Base-by-base conservation (phyloP, 2,797 vertebrate species). In the Sebastes diaconus region DNA sequence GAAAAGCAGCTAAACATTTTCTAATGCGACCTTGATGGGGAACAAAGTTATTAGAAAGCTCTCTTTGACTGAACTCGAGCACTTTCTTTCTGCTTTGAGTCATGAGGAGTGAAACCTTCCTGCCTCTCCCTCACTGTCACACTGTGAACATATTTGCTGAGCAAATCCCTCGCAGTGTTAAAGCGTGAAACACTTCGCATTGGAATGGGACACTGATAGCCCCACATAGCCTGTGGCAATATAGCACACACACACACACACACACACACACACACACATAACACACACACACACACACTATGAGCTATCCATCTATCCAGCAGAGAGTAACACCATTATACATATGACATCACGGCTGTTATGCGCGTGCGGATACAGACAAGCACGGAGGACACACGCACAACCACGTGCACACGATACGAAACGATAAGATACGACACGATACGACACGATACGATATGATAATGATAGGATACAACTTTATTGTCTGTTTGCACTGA, bases 131-230 rank as follows among this genome's bases (percentile, higher is more conserved):
- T 86, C 93, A 90, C 91, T 88, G 88, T 89, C 95, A 87, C 84
- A 90, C 94, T 94, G 95, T 95, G 94, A 94, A 95, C 95, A 93
- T 92, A 95, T 96, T 94, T 90, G 92, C 90, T 77, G 93, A 81
- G 92, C 93, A 92, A 97, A 97, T 97, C 96, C 95, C 90, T 94
- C 94, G 54, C 75, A 85, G 39, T 79, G 89, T 90, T 93, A 93
- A 95, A 93, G 93, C 94, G 94, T 87, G 84, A 91, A 93, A 93
- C 85, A 91, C 95, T 94, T 95, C 89, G 93, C 96, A 95, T 95
- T 93, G 94, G 94, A 97, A 96, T 96, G 93, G 95, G 96, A 96
- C 96, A 95, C 93, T 95, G 94, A 94, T 86, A 94, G 84, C 82
- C 76, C 10, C 71, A 20, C 50, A 83, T 84, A 86, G 86, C 90